A percentile compares a stretch with the other conserved stretches of the same genome.
These are phyloP conservation scores for Oryzias woworae DNA, from an alignment of 2,113 vertebrate species.

Conservation along the genomic window DNA sequence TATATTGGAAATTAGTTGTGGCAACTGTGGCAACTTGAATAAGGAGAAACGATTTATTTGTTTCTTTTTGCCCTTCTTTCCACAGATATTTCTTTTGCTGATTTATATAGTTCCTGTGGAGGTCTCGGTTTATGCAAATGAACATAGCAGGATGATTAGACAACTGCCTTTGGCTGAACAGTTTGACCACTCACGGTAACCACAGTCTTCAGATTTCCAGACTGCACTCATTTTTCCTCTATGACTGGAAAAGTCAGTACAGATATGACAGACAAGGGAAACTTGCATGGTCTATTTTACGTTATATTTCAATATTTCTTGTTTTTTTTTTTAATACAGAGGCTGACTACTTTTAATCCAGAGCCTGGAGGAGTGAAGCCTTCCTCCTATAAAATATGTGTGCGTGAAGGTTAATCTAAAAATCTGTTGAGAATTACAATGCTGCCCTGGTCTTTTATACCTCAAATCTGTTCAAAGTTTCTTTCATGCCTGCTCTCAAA, in stretches of 20 bases:
- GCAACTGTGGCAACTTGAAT: too few relatives aligned
- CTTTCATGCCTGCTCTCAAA: conserved; percentile 38
- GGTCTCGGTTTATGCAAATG: conserved; percentile 44
- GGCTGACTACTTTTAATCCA: conserved; percentile 9
- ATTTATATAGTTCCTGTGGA: conserved; percentile 46
- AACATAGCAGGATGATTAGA: conserved; percentile 63
- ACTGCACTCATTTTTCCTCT: conserved; percentile 34
- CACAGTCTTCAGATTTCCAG: conserved; percentile 54
- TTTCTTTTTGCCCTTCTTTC: too few relatives aligned
- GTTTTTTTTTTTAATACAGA: conserved; percentile 11
- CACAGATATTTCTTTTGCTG: conserved; percentile 10
- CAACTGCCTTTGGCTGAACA: conserved; percentile 25
- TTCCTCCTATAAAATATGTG: conserved; percentile 18
- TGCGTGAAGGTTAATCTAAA: conserved; percentile 35
- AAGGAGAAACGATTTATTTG: too few relatives aligned
- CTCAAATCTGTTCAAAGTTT: conserved; percentile 38
- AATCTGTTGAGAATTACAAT: conserved; percentile 40
- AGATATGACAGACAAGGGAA: conserved; percentile 33
- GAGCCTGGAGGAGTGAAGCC: conserved; percentile 13
- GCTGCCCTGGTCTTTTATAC: conserved; percentile 3
- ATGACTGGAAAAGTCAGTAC: conserved; percentile 60
- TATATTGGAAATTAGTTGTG: too few relatives aligned
- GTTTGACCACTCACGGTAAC: conserved; percentile 47
- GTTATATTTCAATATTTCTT: conserved; percentile 26
- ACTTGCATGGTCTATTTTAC: conserved; percentile 44